Evolutionary conservation across 1,140 invertebrate genomes (phyloP).

Genomic region (Achroia grisella): DNA sequence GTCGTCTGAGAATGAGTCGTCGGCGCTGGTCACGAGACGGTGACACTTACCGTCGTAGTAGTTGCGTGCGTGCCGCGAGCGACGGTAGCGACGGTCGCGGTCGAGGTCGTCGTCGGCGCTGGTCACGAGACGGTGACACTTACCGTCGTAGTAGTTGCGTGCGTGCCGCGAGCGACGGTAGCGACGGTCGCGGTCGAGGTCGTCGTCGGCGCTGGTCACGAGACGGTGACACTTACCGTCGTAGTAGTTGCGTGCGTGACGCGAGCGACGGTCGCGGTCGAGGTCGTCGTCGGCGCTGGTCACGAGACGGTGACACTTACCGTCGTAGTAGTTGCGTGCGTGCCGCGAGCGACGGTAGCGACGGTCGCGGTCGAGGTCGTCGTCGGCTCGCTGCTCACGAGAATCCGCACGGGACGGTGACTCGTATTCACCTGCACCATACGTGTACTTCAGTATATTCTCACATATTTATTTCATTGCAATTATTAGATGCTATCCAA

Average conservation of each 20-base stretch:
- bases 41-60: too few species aligned
- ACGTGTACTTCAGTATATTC: background rate
- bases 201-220: too few species aligned
- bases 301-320: conserved; percentile 18
- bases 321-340: conserved; percentile 48
- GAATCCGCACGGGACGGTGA: conserved; percentile 41
- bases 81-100: conserved; percentile 60
- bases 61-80: too few species aligned
- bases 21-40: too few species aligned
- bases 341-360: conserved; percentile 37
- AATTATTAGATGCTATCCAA: too few species aligned
- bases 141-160: conserved; percentile 51
- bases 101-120: conserved; percentile 68
- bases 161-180: conserved; percentile 33
- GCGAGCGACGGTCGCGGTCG: conserved; percentile 72
- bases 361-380: conserved; percentile 25
- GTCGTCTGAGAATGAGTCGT: too few species aligned
- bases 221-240: too few species aligned
- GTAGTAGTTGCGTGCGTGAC: too few species aligned
- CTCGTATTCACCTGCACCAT: conserved; percentile 63
- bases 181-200: conserved; percentile 31
- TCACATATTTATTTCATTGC: too few species aligned
- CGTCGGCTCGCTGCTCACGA: conserved; percentile 28
- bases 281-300: conserved; percentile 63
- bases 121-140: conserved; percentile 8